Evolutionary conservation across 2,888 invertebrate species (phyloP), one percentile per base, ranked within the genome.

Genomic region (Cataglyphis cursor): DNA sequence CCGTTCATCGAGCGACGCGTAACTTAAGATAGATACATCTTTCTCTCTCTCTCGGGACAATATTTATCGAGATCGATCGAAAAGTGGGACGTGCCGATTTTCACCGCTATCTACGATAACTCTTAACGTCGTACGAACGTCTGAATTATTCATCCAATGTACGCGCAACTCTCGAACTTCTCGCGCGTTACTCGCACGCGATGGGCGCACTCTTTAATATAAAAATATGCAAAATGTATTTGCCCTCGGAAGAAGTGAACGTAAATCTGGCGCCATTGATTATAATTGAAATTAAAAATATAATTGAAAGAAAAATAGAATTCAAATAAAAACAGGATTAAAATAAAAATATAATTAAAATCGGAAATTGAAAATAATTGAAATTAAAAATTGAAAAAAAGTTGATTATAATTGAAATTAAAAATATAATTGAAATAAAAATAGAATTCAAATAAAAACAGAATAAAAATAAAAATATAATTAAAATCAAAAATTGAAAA

Each of bases 51-150:
- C 48, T 75, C 44, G 59, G 80, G 73, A 81, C 72, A 66, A 78
- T 88, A 86, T 88, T 88, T 62, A 73, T 74, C 48, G 80, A 80
- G 35, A 88, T 86, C 88, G 82, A 41, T 57, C 15, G 24, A 44
- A 72, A 70, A 31, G n/a, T 28, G 38, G 70, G 28, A 35, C 44
- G 35, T 68, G 57, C 41, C 12, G 44, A n/a, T 62, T 72, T 38
- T 70, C 68, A 41, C 38, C 28, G 41, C 38, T 74, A 64, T 41
- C 62, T 9, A 64, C 35, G 28, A 28, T 41, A 76, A 68, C 21
- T 68, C 51, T 57, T 59, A 57, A 78, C 28, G 54, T 78, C 78
- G 41, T 54, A 66, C 66, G 21, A 66, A 38, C 51, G 38, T 76
- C 66, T 78, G 78, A 78, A 78, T 78, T 78, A 78, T 78, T 78